Evolutionary conservation across 2,113 vertebrate genomes (phyloP), one percentile per base, ranked within the genome.

Genomic region (Istiophorus platypterus): DNA sequence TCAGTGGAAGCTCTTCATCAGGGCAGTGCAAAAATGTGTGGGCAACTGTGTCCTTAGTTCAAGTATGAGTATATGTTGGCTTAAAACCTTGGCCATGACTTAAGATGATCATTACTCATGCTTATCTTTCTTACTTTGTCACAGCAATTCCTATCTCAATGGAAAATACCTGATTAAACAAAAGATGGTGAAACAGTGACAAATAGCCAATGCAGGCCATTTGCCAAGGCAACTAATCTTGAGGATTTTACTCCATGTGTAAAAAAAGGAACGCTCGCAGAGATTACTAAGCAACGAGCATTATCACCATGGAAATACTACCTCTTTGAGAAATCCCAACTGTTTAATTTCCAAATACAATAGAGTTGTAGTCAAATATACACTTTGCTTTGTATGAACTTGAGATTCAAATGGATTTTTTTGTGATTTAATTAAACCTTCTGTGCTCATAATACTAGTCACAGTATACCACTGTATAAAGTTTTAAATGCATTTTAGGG

Each of bases 61-160:
- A 24, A 54, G 42, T 57, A n/a, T 62, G 59, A 72, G 71, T 45
- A 74, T 76, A 61, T 31, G n/a, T n/a, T 12, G 67, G 64, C 59
- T 81, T 82, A 82, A 84, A 85, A 82, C 65, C 45, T 85, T 81
- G 72, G 65, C 82, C 49, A 65, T 72, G 83, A 83, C 58, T 88
- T 83, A 89, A 84, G 59, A 88, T 63, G 66, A 88, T 90, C 86
- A 86, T 90, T 85, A 89, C 77, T 86, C 86, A 76, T 22, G 69
- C 81, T 92, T 84, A 92, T 90, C 85, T 76, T 70, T 77, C 15
- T 72, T 58, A 63, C 63, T 81, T 85, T 71, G 88, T 89, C 86
- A 84, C 73, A 85, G 85, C 1, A 75, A 87, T 90, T 81, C 59
- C 24, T 78, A 84, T 92, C 91, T 85, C 76, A 85, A 69, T 62